phyloP scores from a whole-genome alignment of 1,140 invertebrate genomes.

The Drosophila serrata region DNA sequence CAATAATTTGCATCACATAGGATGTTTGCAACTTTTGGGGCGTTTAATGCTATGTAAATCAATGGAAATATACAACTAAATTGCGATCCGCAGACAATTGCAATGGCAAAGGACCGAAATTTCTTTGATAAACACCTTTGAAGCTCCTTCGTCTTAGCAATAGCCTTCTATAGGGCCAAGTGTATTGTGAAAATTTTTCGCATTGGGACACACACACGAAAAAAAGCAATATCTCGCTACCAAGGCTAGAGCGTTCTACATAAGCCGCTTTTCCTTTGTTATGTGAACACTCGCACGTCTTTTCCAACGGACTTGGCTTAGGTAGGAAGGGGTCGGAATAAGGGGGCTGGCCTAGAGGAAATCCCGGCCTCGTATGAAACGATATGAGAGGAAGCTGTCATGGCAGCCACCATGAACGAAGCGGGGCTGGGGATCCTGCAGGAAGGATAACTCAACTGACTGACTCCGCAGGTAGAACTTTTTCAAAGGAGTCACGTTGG shows the following conservation, averaged over 20 bases:
- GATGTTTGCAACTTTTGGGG: not conserved
- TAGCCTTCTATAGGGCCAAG: constrained; percentile 14
- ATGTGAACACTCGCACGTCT: constrained; percentile 63
- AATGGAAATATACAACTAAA: constrained; percentile 23
- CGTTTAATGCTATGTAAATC: constrained; percentile 36
- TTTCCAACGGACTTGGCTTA: constrained; percentile 28
- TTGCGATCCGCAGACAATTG: constrained; percentile 16
- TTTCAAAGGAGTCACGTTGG: constrained; percentile 67
- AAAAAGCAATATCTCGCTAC: constrained; percentile 55
- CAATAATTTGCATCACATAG: constrained; percentile 25
- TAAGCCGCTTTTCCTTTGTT: constrained; percentile 78
- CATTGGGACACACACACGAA: constrained; percentile 31
- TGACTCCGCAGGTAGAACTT: constrained; percentile 48
- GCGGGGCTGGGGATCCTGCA: not conserved
- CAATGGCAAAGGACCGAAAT: constrained; percentile 51
- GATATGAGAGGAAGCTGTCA: constrained; percentile 50
- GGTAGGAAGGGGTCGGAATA: not conserved
- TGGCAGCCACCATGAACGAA: constrained; percentile 53
- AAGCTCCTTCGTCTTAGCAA: constrained; percentile 2
- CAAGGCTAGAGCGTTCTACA: constrained; percentile 47
- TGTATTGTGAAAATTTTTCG: constrained; percentile 41
- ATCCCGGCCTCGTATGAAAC: constrained; percentile 8
- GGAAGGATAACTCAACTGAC: constrained; percentile 33
- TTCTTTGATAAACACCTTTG: constrained; percentile 70
- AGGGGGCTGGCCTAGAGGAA: not conserved